Conservation (phyloP, 1,140 invertebrate genomes). For the Hylaeus volcanicus region DNA sequence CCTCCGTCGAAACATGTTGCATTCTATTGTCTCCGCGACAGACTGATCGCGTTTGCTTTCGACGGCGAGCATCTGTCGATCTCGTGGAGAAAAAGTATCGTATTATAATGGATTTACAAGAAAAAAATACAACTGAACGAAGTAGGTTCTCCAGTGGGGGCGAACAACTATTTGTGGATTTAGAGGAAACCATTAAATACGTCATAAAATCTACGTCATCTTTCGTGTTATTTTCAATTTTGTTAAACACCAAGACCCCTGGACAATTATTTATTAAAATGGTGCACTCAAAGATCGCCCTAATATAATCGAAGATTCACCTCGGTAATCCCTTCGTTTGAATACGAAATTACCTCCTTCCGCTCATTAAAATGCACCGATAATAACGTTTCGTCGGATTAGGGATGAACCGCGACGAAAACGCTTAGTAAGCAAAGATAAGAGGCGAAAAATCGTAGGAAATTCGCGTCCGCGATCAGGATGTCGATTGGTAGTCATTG, state of each 20-base stretch:
- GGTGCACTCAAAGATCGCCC: too few species aligned
- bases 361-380: neutral
- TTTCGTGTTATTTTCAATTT: too few species aligned
- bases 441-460: constrained; percentile 23
- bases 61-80: constrained; percentile 47
- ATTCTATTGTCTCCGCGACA: constrained; percentile 47
- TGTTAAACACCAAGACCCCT: too few species aligned
- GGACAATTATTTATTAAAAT: neutral
- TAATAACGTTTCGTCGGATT: neutral
- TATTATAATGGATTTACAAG: too few species aligned
- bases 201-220: too few species aligned
- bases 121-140: too few species aligned
- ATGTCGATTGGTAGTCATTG: constrained; percentile 36
- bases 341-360: neutral
- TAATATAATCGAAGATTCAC: neutral
- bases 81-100: neutral
- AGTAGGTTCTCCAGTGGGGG: too few species aligned
- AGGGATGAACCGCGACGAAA: neutral
- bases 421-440: neutral
- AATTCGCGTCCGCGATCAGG: constrained; percentile 9
- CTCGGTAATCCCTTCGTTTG: constrained; percentile 11
- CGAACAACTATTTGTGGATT: too few species aligned
- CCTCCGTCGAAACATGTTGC: neutral
- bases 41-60: constrained; percentile 11
- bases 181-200: too few species aligned